Percentiles rank a stretch among this genome's conserved stretches.
These are phyloP conservation scores for Pollicipes pollicipes DNA, from an alignment of 1,140 invertebrate genomes.

Conservation along the genomic window DNA sequence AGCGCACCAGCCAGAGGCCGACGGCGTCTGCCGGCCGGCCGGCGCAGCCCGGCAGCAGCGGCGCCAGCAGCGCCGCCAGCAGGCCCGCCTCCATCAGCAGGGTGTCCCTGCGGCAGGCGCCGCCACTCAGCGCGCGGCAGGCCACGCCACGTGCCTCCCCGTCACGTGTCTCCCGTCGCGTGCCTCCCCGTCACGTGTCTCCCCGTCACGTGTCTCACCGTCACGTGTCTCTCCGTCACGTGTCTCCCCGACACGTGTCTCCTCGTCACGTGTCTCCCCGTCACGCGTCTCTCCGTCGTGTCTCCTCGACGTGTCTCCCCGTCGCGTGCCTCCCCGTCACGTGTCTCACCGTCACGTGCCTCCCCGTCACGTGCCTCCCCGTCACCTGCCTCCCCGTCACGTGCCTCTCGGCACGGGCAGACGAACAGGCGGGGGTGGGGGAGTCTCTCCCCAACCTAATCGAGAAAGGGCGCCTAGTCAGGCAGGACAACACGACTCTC, in stretches of 20 bases:
- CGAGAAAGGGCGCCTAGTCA: too few species aligned
- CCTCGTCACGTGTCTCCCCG: too few species aligned
- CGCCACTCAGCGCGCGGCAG: background rate
- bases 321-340: too few species aligned
- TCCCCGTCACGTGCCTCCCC: too few species aligned
- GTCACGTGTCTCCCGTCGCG: too few species aligned
- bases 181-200: constrained; percentile 38
- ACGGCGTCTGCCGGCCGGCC: constrained; percentile 33
- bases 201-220: constrained; percentile 49
- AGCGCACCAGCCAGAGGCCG: constrained; percentile 51
- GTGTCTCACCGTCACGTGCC: constrained; percentile 31
- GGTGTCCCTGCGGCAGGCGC: constrained; percentile 42
- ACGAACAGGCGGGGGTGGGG: too few species aligned
- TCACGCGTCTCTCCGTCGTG: too few species aligned
- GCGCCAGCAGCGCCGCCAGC: constrained; percentile 50
- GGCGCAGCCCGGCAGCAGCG: constrained; percentile 29
- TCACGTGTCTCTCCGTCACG: too few species aligned
- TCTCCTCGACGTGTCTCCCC: too few species aligned
- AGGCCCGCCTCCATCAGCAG: constrained; percentile 58
- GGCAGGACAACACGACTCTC: too few species aligned
- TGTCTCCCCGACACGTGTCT: constrained; percentile 55
- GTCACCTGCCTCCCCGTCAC: constrained; percentile 58
- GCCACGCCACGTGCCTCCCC: constrained; percentile 3
- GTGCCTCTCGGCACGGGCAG: too few species aligned
- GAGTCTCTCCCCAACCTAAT: too few species aligned